Evolutionary conservation across 1,140 invertebrate genomes (phyloP), one percentile per base, ranked within the genome.

Genomic region (Danaus melanippus): DNA sequence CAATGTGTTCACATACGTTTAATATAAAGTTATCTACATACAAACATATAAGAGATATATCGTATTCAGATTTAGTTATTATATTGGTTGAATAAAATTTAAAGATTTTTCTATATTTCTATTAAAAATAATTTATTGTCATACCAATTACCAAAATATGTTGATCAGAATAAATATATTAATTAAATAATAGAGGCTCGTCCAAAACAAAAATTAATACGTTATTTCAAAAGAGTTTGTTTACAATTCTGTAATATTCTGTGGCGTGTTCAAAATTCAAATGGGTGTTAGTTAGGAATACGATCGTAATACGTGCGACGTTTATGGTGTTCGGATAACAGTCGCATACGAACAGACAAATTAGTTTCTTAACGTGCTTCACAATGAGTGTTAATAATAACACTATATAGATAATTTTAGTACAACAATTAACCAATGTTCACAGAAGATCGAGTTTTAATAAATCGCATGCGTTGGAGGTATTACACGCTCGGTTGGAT

Each of bases 281-380:
- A 40, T 50, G 45, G 15, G 53, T 47, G 42, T 48, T 48, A 42
- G 54, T 56, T 42, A 41, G n/a, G 54, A 32, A 56, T 42, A 56
- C 47, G 47, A 45, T 39, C 46, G 46, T 10, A 21, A 17, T n/a
- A 56, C 46, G 46, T 50, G 42, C 50, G 12, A 48, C 41, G 10
- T 32, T 50, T 12, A 45, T 48, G 49, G 42, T 50, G 47, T 45
- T 12, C 40, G 50, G 1, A 43, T 11, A 42, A 47, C 6, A 17
- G 42, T 50, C 12, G 11, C 50, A 32, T 32, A 32, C 21, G 7
- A 32, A 32, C 21, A 32, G 21, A 32, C 6, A 32, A 8, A 32
- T 32, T 5, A 42, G 10, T 50, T 50, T 50, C 9, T 17, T 42
- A 50, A 42, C 17, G 21, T 50, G 11, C 10, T 50, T 12, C 3